A percentile compares a stretch with the other conserved stretches of the same genome.
Evolutionary conservation across 2,888 invertebrate genomes (phyloP).

Genomic region (Drosophila mettleri): DNA sequence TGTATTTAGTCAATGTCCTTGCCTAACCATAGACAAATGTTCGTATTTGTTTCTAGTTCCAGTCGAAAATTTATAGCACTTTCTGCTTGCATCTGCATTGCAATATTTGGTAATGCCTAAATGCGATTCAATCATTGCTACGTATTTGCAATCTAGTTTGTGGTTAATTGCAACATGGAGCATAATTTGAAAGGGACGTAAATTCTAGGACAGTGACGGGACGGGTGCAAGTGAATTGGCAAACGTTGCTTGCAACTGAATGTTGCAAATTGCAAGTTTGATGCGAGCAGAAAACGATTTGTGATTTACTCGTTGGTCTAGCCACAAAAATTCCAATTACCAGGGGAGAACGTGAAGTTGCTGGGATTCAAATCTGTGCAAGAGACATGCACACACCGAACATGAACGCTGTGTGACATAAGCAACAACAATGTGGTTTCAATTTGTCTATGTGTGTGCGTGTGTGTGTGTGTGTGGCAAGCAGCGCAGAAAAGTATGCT

Average conservation of each 20-base stretch:
- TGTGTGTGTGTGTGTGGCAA: constrained; percentile 13
- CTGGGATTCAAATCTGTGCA: constrained; percentile 16
- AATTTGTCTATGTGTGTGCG: constrained; percentile 17
- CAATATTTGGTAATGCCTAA: background rate
- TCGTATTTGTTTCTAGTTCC: too few species aligned
- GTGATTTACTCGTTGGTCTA: constrained; percentile 42
- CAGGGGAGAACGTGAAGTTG: constrained; percentile 1
- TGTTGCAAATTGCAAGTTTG: constrained; percentile 22
- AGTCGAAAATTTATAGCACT: background rate
- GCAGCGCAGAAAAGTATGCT: constrained; percentile 60
- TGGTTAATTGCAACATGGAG: constrained; percentile 16
- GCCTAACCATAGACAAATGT: too few species aligned
- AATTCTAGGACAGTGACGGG: background rate
- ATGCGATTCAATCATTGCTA: background rate
- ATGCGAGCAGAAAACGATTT: constrained; percentile 32
- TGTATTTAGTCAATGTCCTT: background rate
- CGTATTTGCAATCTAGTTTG: constrained; percentile 12
- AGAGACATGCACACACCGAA: constrained; percentile 11
- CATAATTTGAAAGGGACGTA: constrained; percentile 10
- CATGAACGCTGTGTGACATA: constrained; percentile 7
- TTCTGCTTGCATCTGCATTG: background rate
- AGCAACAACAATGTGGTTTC: constrained; percentile 23
- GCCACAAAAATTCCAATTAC: constrained; percentile 51
- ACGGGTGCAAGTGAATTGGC: constrained; percentile 8
- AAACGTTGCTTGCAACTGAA: constrained; percentile 17